Evolutionary conservation across 2,113 vertebrate genomes (phyloP).

Genomic region (Daboia siamensis): DNA sequence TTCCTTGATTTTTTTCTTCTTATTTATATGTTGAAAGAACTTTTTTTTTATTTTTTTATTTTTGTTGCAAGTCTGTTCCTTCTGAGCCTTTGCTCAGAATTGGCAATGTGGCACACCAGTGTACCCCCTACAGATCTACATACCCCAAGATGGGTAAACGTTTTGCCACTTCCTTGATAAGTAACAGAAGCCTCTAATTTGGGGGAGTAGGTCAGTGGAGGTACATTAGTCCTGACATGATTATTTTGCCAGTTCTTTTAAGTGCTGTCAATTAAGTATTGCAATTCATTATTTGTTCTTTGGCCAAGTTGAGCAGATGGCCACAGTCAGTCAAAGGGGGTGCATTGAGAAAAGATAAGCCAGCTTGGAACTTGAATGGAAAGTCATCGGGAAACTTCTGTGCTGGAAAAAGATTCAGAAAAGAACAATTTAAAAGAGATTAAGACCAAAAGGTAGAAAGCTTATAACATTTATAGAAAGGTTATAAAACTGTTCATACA

Average conservation of each 20-base stretch:
- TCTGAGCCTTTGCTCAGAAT: neutral
- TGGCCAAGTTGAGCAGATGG: neutral
- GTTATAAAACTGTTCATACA: neutral
- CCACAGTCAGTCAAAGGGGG: neutral
- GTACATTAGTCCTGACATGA: neutral
- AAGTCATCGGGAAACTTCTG: neutral
- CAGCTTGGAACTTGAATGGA: neutral
- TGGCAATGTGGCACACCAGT: neutral
- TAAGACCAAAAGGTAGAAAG: neutral
- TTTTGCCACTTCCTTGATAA: neutral
- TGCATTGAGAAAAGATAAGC: neutral
- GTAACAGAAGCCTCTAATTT: neutral
- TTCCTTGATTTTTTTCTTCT: too few relatives aligned
- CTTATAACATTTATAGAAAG: neutral
- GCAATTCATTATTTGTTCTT: neutral
- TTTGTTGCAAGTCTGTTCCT: too few relatives aligned
- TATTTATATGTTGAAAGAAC: too few relatives aligned
- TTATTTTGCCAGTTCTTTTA: neutral
- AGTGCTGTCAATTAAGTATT: neutral
- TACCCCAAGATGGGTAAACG: neutral
- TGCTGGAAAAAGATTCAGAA: neutral
- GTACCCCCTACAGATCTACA: neutral
- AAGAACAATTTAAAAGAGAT: neutral
- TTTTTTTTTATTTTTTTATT: too few relatives aligned
- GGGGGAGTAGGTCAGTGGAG: neutral